phyloP scores from a whole-genome alignment of 1,140 invertebrate species.

The Zaprionus camerounensis region DNA sequence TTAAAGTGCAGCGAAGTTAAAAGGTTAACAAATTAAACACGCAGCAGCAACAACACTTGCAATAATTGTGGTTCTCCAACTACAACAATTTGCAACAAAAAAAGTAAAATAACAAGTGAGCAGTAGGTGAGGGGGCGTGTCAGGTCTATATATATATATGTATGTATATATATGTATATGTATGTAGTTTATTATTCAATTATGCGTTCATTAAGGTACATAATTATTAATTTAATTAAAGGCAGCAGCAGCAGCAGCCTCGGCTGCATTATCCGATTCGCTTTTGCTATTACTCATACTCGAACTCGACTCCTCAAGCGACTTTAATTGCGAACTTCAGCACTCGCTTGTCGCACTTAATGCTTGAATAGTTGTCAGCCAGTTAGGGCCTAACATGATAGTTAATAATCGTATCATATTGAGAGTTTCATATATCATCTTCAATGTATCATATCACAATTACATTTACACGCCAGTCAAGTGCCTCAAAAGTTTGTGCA shows the following conservation, averaged over 20 bases:
- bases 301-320: not conserved
- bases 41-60: slow-evolving; percentile 36
- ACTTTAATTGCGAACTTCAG: slow-evolving; percentile 1
- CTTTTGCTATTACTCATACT: slow-evolving; percentile 29
- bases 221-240: slow-evolving; percentile 81
- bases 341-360: slow-evolving; percentile 5
- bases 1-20: slow-evolving; percentile 67
- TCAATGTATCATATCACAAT: not conserved
- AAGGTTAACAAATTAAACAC: slow-evolving; percentile 67
- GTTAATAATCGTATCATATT: slow-evolving; percentile 1
- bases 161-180: slow-evolving; percentile 24
- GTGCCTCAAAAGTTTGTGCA: not conserved
- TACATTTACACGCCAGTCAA: not conserved
- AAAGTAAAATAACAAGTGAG: not conserved
- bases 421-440: not conserved
- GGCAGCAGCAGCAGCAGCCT: slow-evolving; percentile 31
- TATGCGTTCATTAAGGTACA: slow-evolving; percentile 77
- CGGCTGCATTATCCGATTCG: slow-evolving; percentile 60
- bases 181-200: slow-evolving; percentile 79
- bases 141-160: slow-evolving; percentile 33
- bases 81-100: slow-evolving; percentile 6
- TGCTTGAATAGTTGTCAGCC: slow-evolving; percentile 44
- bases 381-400: not conserved
- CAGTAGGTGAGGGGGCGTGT: not conserved
- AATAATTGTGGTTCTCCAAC: slow-evolving; percentile 27